Evolutionary conservation across 2,888 invertebrate genomes (phyloP).

Genomic region (Clepsis dumicolana): DNA sequence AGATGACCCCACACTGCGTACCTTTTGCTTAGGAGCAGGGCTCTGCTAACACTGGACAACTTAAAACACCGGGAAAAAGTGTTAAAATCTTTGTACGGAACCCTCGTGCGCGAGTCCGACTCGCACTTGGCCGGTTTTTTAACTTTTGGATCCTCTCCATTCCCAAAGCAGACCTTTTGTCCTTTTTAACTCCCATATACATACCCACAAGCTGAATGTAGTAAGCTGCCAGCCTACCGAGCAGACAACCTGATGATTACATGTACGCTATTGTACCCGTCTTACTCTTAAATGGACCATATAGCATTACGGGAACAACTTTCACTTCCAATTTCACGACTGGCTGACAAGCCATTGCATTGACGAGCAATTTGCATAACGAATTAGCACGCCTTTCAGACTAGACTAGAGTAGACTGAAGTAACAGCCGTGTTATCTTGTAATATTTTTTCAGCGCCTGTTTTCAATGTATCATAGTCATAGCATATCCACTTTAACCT

Average conservation of each 20-base stretch:
- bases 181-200: no score
- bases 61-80: no score
- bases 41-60: no score
- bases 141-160: no score
- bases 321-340: constrained; percentile 11
- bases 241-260: not conserved
- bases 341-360: not conserved
- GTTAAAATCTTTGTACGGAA: no score
- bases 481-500: not conserved
- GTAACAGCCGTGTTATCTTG: no score
- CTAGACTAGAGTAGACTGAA: not conserved
- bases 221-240: not conserved
- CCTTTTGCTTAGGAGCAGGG: no score
- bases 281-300: not conserved
- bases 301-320: not conserved
- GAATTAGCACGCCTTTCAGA: not conserved
- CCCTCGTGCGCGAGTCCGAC: no score
- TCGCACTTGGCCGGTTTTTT: no score
- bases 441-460: not conserved
- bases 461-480: not conserved
- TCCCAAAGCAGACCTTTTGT: no score
- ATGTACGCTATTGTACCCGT: not conserved
- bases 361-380: constrained; percentile 2
- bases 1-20: no score
- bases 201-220: not conserved